These are phyloP conservation scores for Dasypolia templi DNA, from an alignment of 2,888 invertebrate genomes.

Conservation along the genomic window DNA sequence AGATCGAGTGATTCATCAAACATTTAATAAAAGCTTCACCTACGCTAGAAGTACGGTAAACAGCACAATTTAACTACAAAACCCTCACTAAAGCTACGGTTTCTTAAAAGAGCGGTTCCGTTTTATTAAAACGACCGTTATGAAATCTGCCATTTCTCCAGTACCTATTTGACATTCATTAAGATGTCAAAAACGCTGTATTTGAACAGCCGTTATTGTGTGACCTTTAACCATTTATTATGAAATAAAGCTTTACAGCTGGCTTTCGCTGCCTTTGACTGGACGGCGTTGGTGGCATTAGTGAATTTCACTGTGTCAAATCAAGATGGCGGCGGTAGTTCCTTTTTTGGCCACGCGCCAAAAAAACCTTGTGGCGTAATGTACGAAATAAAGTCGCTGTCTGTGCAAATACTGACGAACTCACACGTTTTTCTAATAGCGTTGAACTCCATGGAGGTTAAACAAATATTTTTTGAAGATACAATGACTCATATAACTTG, in stretches of 20 bases:
- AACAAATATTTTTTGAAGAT: slow-evolving; percentile 71
- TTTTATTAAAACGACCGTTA: not conserved
- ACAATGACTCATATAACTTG: slow-evolving; percentile 69
- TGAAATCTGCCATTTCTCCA: not conserved
- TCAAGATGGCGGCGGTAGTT: not conserved
- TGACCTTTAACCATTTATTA: not conserved
- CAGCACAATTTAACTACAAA: not conserved
- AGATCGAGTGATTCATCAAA: slow-evolving; percentile 73
- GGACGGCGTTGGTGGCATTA: not conserved
- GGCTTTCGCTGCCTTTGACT: not conserved
- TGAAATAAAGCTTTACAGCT: not conserved
- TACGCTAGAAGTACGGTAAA: slow-evolving; percentile 55
- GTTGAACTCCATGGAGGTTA: slow-evolving; percentile 76
- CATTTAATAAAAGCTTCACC: slow-evolving; percentile 70
- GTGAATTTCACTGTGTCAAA: no score
- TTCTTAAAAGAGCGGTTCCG: not conserved
- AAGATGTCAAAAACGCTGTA: not conserved
- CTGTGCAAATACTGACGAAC: slow-evolving; percentile 23
- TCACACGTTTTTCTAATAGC: slow-evolving; percentile 56
- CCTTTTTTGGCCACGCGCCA: not conserved
- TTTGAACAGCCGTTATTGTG: not conserved
- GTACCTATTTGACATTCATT: not conserved
- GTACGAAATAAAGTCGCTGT: slow-evolving; percentile 14
- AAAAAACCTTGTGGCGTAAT: not conserved
- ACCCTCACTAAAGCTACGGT: not conserved